phyloP scores from a whole-genome alignment of 2,113 vertebrate species.

The Anhinga rufa region DNA sequence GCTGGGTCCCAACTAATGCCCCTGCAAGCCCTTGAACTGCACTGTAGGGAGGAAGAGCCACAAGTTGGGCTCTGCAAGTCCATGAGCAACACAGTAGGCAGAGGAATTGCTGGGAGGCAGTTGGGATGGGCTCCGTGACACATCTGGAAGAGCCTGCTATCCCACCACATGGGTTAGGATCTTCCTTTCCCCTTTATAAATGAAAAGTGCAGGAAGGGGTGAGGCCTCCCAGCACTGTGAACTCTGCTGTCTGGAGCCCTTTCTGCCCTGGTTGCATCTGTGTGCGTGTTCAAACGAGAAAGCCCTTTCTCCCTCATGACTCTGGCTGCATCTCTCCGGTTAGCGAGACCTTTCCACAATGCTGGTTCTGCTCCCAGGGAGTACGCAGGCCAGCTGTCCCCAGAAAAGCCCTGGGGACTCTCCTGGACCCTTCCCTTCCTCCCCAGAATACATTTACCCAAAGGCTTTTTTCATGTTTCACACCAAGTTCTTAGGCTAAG shows the following conservation, averaged over 20 bases:
- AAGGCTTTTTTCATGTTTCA: background rate
- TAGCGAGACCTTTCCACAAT: background rate
- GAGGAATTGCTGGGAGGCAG: background rate
- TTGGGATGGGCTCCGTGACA: background rate
- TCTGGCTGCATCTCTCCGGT: rapidly evolving
- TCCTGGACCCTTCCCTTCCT: background rate
- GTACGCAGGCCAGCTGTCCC: background rate
- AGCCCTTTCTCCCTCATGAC: rapidly evolving
- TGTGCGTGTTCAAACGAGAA: background rate
- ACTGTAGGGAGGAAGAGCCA: background rate
- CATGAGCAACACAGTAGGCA: background rate
- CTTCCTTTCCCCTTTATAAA: background rate
- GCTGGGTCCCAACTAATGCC: background rate
- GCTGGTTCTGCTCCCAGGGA: background rate
- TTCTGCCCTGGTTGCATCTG: background rate
- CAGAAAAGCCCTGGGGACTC: background rate
- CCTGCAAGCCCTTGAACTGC: background rate
- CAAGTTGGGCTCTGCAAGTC: background rate
- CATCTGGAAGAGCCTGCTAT: background rate
- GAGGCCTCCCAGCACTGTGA: background rate
- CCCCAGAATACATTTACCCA: background rate
- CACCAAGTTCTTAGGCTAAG: background rate
- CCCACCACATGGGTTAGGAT: background rate
- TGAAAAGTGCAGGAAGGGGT: background rate
- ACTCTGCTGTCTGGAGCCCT: background rate